Evolutionary conservation across 2,888 invertebrate genomes (phyloP).

Genomic region (Cylloceria caligata): DNA sequence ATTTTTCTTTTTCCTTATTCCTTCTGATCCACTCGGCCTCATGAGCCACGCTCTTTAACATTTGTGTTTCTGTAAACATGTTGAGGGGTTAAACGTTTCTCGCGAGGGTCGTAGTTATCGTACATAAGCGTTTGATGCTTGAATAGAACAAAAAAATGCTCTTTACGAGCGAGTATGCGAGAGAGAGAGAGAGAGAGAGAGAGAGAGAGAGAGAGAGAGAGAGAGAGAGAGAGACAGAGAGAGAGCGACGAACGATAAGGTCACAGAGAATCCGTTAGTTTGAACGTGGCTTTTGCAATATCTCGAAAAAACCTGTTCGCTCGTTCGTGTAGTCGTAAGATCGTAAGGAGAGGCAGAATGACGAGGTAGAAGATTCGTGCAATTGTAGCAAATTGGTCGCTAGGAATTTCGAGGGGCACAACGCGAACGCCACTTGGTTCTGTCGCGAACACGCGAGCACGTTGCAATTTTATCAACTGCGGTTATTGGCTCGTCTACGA

Average conservation of each 20-base stretch:
- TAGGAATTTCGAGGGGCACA: background rate
- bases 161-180: background rate
- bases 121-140: background rate
- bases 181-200: no score
- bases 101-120: constrained; percentile 17
- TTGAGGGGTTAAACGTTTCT: constrained; percentile 13
- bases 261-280: constrained; percentile 16
- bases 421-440: background rate
- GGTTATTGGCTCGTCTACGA: background rate
- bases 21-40: constrained; percentile 16
- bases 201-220: no score
- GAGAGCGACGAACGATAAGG: constrained; percentile 7
- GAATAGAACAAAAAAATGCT: background rate
- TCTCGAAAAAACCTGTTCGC: constrained; percentile 7
- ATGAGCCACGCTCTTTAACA: background rate
- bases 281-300: background rate
- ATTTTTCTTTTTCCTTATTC: constrained; percentile 8
- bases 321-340: background rate
- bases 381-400: constrained; percentile 10
- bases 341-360: background rate
- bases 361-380: constrained; percentile 8
- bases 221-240: no score
- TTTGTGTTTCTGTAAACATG: constrained; percentile 37
- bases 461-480: constrained; percentile 29
- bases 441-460: constrained; percentile 32